These are phyloP conservation scores for Caenorhabditis inopinata DNA, from an alignment of 1,140 invertebrate species.

Conservation along the genomic window DNA sequence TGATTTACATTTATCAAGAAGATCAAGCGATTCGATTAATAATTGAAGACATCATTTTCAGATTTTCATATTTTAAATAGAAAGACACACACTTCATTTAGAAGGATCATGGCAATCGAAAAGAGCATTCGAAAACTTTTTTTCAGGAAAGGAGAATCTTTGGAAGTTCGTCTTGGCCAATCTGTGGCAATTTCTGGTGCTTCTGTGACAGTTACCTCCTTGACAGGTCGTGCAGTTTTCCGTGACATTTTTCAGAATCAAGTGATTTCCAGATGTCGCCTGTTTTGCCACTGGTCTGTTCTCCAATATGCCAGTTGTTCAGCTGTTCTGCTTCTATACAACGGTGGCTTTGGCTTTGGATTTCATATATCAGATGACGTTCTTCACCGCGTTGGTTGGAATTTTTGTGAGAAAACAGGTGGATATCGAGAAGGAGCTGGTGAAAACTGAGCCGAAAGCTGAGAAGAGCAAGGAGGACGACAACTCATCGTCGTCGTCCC, in stretches of 20 bases:
- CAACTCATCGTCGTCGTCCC: neutral
- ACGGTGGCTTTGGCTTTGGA: slow-evolving; percentile 59
- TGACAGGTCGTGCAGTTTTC: neutral
- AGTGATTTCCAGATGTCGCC: slow-evolving; percentile 56
- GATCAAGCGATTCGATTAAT: no score
- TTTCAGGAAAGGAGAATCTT: slow-evolving; percentile 47
- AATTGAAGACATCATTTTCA: no score
- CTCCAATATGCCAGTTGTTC: slow-evolving; percentile 62
- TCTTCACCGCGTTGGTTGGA: slow-evolving; percentile 56
- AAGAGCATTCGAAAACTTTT: neutral
- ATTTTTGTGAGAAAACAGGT: slow-evolving; percentile 57
- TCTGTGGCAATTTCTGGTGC: slow-evolving; percentile 62
- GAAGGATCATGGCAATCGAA: neutral
- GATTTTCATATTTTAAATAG: no score
- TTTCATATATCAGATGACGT: slow-evolving; percentile 62
- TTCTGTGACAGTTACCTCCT: slow-evolving; percentile 61
- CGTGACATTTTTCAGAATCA: no score
- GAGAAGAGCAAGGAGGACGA: slow-evolving; percentile 33
- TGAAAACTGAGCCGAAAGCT: neutral
- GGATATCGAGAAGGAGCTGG: slow-evolving; percentile 31
- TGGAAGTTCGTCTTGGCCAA: slow-evolving; percentile 55
- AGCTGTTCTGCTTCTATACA: slow-evolving; percentile 61
- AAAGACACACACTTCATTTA: no score
- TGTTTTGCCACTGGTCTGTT: slow-evolving; percentile 63
- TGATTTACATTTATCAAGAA: no score